These are phyloP conservation scores for Acheta domesticus DNA, from an alignment of 2,888 invertebrate genomes.

Conservation along the genomic window DNA sequence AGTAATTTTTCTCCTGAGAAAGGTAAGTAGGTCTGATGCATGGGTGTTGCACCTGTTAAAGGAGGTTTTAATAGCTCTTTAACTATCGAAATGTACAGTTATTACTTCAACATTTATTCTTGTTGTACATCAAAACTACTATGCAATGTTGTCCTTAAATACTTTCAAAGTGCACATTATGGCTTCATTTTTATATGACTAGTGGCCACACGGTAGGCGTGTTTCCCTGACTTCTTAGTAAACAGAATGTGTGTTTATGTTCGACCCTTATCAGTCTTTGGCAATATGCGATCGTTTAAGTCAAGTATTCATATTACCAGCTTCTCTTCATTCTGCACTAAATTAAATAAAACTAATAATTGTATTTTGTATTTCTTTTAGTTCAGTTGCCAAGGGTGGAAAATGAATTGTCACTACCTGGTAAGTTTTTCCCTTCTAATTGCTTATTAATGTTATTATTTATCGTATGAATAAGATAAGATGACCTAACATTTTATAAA, in stretches of 20 bases:
- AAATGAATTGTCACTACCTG: slow-evolving; percentile 45
- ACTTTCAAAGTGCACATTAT: not conserved
- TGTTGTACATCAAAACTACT: not conserved
- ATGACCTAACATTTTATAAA: too few relatives aligned
- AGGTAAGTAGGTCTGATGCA: slow-evolving; percentile 60
- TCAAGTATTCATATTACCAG: too few relatives aligned
- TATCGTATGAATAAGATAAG: not conserved
- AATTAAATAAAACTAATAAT: too few relatives aligned
- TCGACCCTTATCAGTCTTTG: not conserved
- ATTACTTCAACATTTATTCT: not conserved
- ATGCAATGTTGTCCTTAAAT: not conserved
- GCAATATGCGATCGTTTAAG: too few relatives aligned
- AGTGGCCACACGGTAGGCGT: not conserved
- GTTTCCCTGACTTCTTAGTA: not conserved
- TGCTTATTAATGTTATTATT: not conserved
- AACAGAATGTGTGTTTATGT: slow-evolving; percentile 21
- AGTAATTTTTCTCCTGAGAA: slow-evolving; percentile 88
- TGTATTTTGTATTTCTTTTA: slow-evolving; percentile 36
- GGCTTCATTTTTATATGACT: not conserved
- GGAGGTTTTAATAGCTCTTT: slow-evolving; percentile 12
- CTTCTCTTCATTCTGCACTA: too few relatives aligned
- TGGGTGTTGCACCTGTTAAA: slow-evolving; percentile 38
- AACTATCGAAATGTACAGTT: not conserved
- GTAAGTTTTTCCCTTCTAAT: slow-evolving; percentile 22
- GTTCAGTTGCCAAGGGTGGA: slow-evolving; percentile 45